phyloP scores from a whole-genome alignment of 2,113 vertebrate species.

The Bolborhynchus lineola region DNA sequence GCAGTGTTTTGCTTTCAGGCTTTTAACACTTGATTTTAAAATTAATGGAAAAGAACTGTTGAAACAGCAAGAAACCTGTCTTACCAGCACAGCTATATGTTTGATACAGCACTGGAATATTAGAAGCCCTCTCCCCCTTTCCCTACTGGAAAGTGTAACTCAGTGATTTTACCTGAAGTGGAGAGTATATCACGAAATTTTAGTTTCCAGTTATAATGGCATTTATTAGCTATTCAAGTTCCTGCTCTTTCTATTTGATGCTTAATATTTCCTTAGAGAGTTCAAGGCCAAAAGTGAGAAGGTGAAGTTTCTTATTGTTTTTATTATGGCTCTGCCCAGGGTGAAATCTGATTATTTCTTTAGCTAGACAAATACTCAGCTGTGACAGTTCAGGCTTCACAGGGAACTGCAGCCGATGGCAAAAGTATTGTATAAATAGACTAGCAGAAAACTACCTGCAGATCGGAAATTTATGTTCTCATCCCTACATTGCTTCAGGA shows the following conservation, averaged over 20 bases:
- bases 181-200: neutral
- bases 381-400: conserved; percentile 3
- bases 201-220: neutral
- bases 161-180: neutral
- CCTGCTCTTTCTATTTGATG: neutral
- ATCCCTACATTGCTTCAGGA: neutral
- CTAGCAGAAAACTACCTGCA: neutral
- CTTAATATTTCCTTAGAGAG: neutral
- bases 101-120: neutral
- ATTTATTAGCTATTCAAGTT: neutral
- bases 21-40: neutral
- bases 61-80: neutral
- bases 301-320: neutral
- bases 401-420: neutral
- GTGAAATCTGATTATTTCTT: neutral
- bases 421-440: neutral
- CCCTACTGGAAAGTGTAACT: neutral
- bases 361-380: neutral
- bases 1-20: neutral
- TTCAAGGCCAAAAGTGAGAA: neutral
- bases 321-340: neutral
- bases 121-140: neutral
- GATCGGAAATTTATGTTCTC: neutral
- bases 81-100: neutral
- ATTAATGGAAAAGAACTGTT: neutral